Percentiles rank a stretch among this genome's conserved stretches.
Evolutionary conservation across 2,888 invertebrate species (phyloP).

Genomic region (Morpho deidamia): DNA sequence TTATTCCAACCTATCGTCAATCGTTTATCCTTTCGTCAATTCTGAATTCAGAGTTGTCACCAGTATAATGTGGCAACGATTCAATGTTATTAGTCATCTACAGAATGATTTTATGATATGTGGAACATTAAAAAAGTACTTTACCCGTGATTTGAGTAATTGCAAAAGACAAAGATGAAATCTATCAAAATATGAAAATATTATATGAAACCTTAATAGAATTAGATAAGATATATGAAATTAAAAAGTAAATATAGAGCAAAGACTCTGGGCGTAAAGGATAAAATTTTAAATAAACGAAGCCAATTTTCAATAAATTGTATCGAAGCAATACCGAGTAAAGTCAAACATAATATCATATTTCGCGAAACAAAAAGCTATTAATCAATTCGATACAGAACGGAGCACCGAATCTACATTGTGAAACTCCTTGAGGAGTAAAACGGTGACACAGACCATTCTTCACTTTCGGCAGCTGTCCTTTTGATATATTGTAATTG

Average conservation of each 20-base stretch:
- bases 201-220: no score
- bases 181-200: no score
- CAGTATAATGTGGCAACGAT: neutral
- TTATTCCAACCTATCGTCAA: no score
- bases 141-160: no score
- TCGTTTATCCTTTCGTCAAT: no score
- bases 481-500: conserved; percentile 49
- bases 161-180: no score
- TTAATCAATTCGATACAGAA: conserved; percentile 13
- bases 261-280: neutral
- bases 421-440: conserved; percentile 36
- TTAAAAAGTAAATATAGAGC: neutral
- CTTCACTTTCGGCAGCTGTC: conserved; percentile 50
- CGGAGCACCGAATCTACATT: conserved; percentile 10
- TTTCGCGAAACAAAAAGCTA: conserved; percentile 12
- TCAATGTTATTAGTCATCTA: no score
- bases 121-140: no score
- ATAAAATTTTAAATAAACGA: neutral
- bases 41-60: no score
- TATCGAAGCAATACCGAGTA: neutral
- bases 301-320: conserved; percentile 10
- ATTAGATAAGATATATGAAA: no score
- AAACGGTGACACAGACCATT: conserved; percentile 38
- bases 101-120: no score
- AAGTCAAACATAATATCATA: conserved; percentile 11